phyloP scores from a whole-genome alignment of 2,113 vertebrate species.

The Tachysurus fulvidraco region DNA sequence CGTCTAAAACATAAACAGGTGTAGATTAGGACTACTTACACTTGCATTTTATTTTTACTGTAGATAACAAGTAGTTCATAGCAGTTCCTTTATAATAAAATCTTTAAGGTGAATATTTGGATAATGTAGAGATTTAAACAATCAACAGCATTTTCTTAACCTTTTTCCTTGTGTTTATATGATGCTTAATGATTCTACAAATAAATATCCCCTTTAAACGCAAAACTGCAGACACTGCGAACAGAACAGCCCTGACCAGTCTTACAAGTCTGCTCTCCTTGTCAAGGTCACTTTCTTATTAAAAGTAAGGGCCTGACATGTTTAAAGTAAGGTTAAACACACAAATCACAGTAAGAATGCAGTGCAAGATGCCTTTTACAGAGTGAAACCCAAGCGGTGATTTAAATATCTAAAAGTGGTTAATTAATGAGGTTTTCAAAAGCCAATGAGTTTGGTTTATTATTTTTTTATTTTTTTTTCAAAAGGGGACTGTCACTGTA shows the following conservation, averaged over 20 bases:
- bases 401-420: background rate
- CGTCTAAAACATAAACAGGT: background rate
- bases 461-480: too few relatives aligned
- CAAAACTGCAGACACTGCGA: background rate
- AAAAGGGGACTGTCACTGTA: background rate
- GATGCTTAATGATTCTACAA: background rate
- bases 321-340: background rate
- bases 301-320: conserved; percentile 43
- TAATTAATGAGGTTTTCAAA: background rate
- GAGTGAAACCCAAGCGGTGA: background rate
- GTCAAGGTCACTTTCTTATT: conserved; percentile 59
- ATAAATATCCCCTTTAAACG: background rate
- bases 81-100: background rate
- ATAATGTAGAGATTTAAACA: background rate
- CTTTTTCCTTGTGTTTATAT: background rate
- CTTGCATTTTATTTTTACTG: background rate
- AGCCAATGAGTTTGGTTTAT: background rate
- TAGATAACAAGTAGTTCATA: background rate
- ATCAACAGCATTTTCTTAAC: background rate
- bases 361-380: background rate
- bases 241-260: conserved; percentile 40
- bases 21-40: background rate
- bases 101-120: background rate
- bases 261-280: conserved; percentile 48
- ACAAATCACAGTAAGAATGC: background rate